A percentile compares a stretch with the other conserved stretches of the same genome.
Evolutionary conservation across 1,140 invertebrate species (phyloP).

Genomic region (Cyclina sinensis): DNA sequence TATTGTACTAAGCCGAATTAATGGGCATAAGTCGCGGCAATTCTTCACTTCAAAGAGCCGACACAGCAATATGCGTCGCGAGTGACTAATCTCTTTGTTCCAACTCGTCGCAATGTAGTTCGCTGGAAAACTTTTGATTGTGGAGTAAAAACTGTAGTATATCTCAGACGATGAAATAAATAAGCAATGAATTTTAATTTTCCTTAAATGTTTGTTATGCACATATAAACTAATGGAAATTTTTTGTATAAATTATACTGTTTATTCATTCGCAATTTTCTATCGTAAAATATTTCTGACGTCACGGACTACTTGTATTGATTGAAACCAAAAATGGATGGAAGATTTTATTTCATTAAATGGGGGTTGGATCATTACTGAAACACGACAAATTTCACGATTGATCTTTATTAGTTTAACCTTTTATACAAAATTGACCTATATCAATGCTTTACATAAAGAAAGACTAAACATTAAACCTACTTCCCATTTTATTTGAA

Average conservation of each 20-base stretch:
- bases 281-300: conserved; percentile 53
- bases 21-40: conserved; percentile 65
- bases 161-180: conserved; percentile 1
- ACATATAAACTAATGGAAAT: background rate
- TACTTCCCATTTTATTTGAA: background rate
- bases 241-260: background rate
- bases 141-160: background rate
- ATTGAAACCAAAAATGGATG: conserved; percentile 64
- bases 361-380: background rate
- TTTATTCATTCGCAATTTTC: conserved; percentile 10
- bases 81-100: conserved; percentile 65
- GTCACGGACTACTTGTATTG: conserved; percentile 61
- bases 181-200: background rate
- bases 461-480: background rate
- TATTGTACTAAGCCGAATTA: conserved; percentile 69
- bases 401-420: no score
- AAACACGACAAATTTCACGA: no score
- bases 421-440: no score
- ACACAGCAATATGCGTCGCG: conserved; percentile 46
- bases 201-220: background rate
- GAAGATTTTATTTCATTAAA: conserved; percentile 15
- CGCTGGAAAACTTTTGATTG: background rate
- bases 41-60: conserved; percentile 63
- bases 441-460: no score
- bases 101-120: conserved; percentile 1